phyloP scores from a whole-genome alignment of 92 coral and sea anemone species.

The Phymanthus crucifer region DNA sequence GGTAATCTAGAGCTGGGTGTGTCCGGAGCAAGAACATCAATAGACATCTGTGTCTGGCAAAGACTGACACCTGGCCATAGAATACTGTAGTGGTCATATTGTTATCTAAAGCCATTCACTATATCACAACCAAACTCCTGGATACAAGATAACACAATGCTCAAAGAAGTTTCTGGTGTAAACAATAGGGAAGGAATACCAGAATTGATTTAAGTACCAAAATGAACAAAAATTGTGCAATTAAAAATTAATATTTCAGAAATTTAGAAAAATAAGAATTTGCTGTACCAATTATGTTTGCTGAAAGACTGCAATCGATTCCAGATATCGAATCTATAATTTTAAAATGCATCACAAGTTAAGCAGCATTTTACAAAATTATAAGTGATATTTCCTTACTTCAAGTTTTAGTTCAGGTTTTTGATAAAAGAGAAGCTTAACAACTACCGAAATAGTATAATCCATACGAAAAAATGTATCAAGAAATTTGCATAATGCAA shows the following conservation, averaged over 20 bases:
- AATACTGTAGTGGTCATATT: neutral
- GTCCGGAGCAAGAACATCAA: neutral
- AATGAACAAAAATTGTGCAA: too few species aligned
- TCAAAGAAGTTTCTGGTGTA: too few species aligned
- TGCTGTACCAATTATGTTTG: too few species aligned
- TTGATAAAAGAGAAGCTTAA: neutral
- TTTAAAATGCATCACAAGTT: neutral
- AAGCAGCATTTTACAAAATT: neutral
- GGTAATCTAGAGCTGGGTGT: neutral
- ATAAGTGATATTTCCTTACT: neutral
- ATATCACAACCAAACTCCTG: neutral
- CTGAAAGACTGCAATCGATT: neutral
- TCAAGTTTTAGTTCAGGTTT: neutral
- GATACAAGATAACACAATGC: neutral
- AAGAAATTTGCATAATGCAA: neutral
- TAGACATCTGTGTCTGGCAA: neutral
- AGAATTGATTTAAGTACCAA: too few species aligned
- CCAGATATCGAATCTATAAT: neutral
- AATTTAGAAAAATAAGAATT: too few species aligned
- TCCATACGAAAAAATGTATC: neutral
- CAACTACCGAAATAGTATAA: neutral
- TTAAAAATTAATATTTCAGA: too few species aligned
- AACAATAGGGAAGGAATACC: too few species aligned
- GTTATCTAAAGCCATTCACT: neutral
- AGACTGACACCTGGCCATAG: neutral